These are phyloP conservation scores for Hypsibius dujardini DNA, from an alignment of 1,140 invertebrate species.

Conservation along the genomic window DNA sequence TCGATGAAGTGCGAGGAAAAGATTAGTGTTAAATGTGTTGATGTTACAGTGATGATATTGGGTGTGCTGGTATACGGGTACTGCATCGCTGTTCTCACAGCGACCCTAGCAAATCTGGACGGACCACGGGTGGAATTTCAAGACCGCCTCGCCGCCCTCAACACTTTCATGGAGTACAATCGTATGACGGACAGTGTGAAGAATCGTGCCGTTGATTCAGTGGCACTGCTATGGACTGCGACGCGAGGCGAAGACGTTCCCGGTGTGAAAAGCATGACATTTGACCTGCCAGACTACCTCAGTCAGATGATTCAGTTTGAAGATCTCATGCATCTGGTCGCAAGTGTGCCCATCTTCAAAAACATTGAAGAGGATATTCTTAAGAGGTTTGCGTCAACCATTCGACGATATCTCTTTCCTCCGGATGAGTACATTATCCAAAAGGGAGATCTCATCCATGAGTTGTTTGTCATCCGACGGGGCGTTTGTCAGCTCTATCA, in stretches of 20 bases:
- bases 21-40: too few relatives aligned
- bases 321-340: background rate
- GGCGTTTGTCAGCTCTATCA: background rate
- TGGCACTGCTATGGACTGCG: background rate
- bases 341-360: constrained; percentile 4
- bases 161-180: background rate
- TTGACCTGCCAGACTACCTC: background rate
- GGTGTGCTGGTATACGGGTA: constrained; percentile 21
- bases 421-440: constrained; percentile 4
- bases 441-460: background rate
- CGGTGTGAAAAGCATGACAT: background rate
- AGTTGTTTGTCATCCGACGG: background rate
- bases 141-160: background rate
- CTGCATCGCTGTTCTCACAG: constrained; percentile 19
- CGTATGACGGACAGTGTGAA: background rate
- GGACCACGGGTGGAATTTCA: constrained; percentile 4
- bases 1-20: too few relatives aligned
- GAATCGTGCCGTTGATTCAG: constrained; percentile 3
- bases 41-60: constrained; percentile 19
- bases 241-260: background rate
- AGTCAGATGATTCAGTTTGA: background rate
- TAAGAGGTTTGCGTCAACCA: background rate
- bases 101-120: constrained; percentile 21
- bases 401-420: background rate
- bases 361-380: constrained; percentile 1